Evolutionary conservation across 2,113 vertebrate species (phyloP).

Genomic region (Nothobranchius kuhntae): DNA sequence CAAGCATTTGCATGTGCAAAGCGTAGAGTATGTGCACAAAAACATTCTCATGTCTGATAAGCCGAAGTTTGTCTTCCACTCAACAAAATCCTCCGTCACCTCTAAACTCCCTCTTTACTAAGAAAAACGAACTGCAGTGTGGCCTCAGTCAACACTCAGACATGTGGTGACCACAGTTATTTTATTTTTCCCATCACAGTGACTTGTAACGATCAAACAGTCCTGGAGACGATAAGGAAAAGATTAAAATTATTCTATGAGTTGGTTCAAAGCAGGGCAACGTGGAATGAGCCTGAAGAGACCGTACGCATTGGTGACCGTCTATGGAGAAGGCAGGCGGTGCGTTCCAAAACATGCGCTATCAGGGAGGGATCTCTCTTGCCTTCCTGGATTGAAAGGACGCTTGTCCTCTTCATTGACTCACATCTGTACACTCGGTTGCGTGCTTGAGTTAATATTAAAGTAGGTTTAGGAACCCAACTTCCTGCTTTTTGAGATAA

Average conservation of each 20-base stretch:
- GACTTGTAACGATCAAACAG: slow-evolving; percentile 76
- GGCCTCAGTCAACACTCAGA: slow-evolving; percentile 25
- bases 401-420: slow-evolving; percentile 62
- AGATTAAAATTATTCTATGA: slow-evolving; percentile 76
- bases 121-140: slow-evolving; percentile 21
- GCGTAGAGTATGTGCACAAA: slow-evolving; percentile 32
- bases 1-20: slow-evolving; percentile 36
- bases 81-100: slow-evolving; percentile 33
- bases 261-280: slow-evolving; percentile 72
- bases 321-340: slow-evolving; percentile 51
- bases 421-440: slow-evolving; percentile 77
- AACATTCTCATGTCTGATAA: slow-evolving; percentile 44
- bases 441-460: slow-evolving; percentile 78
- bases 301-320: slow-evolving; percentile 65
- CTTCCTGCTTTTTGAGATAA: slow-evolving; percentile 71
- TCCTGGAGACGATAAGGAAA: slow-evolving; percentile 56
- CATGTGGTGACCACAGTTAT: slow-evolving; percentile 55
- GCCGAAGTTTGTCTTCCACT: slow-evolving; percentile 9
- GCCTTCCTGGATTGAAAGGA: slow-evolving; percentile 78
- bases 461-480: slow-evolving; percentile 72
- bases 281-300: slow-evolving; percentile 57
- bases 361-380: slow-evolving; percentile 71
- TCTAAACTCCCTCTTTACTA: slow-evolving; percentile 28
- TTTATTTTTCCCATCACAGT: slow-evolving; percentile 51
- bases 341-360: slow-evolving; percentile 66